Evolutionary conservation across 2,888 invertebrate genomes (phyloP).

Genomic region (Eupithecia inturbata): DNA sequence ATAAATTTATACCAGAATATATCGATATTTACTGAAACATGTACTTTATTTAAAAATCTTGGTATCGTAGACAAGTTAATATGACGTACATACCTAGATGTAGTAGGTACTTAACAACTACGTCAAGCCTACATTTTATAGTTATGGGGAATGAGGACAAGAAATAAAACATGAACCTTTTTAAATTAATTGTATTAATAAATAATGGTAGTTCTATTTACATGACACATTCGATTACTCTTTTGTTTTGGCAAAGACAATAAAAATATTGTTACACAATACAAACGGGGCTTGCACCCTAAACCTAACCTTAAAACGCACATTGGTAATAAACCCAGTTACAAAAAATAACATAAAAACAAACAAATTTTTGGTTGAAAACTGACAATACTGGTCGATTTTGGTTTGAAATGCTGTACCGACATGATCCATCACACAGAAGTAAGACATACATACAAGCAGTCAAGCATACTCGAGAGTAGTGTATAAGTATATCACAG

Average conservation of each 20-base stretch:
- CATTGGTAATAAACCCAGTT: conserved; percentile 70
- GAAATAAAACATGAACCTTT: conserved; percentile 69
- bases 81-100: background rate
- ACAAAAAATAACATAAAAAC: conserved; percentile 56
- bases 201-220: conserved; percentile 85
- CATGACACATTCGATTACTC: conserved; percentile 83
- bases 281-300: conserved; percentile 53
- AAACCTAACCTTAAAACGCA: conserved; percentile 55
- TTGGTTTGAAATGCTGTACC: conserved; percentile 63
- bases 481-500: conserved; percentile 78
- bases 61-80: no score
- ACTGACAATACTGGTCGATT: conserved; percentile 80
- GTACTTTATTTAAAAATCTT: conserved; percentile 4
- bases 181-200: conserved; percentile 85
- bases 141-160: conserved; percentile 13
- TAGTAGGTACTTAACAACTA: background rate
- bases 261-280: conserved; percentile 81
- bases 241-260: conserved; percentile 84
- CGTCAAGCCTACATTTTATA: background rate
- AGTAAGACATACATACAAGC: conserved; percentile 71
- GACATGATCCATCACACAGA: conserved; percentile 63
- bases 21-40: conserved; percentile 29
- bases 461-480: conserved; percentile 70
- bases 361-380: conserved; percentile 73
- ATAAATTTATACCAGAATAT: conserved; percentile 35